Percentiles rank a stretch among this genome's conserved stretches.
Evolutionary conservation across 2,797 vertebrate genomes (phyloP).

Genomic region (Hybognathus amarus): DNA sequence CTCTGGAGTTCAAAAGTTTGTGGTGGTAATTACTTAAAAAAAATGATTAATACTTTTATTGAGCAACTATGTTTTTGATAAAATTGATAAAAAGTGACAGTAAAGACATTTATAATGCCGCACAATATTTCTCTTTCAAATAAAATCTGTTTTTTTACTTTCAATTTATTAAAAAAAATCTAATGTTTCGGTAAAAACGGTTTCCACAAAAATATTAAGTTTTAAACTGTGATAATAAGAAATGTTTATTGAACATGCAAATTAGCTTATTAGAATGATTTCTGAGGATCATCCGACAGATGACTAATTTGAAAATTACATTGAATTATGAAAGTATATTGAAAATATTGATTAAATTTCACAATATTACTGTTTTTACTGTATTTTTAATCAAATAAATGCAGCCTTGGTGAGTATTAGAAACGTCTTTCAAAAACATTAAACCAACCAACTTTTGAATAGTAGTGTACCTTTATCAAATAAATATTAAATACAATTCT

Average conservation of each 20-base stretch:
- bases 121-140: too few species aligned
- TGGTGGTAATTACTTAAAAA: too few species aligned
- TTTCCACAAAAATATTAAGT: background rate
- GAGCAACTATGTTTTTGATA: too few species aligned
- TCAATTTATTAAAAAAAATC: too few species aligned
- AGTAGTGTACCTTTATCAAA: background rate
- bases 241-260: background rate
- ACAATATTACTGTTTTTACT: background rate
- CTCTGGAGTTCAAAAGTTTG: too few species aligned
- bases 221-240: background rate
- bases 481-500: background rate
- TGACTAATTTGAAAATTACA: too few species aligned
- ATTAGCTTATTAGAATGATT: background rate
- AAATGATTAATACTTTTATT: too few species aligned
- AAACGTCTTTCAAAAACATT: background rate
- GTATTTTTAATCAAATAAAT: background rate
- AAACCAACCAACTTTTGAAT: background rate
- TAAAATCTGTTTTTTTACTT: background rate
- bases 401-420: background rate
- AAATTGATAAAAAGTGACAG: too few species aligned
- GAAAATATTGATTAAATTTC: background rate
- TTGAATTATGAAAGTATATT: too few species aligned
- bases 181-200: too few species aligned
- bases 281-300: background rate
- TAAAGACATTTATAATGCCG: too few species aligned